Conservation (phyloP, 2,888 invertebrate species). For the Synergus gifuensis region DNA sequence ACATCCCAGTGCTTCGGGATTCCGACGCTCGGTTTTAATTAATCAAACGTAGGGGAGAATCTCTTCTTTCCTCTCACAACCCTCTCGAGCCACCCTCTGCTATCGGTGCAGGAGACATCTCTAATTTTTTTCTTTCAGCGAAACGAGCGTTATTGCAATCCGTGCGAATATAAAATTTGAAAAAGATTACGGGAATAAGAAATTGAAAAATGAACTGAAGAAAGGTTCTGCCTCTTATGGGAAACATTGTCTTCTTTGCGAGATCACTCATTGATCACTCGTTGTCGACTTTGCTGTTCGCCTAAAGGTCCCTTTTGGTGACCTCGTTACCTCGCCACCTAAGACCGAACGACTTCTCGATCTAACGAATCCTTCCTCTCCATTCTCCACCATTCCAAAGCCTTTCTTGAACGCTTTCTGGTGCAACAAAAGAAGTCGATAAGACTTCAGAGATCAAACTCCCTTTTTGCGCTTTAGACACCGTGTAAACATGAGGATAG, state of each 20-base stretch:
- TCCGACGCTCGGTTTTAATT: conserved; percentile 66
- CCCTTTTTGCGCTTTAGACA: conserved; percentile 19
- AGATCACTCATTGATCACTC: conserved; percentile 27
- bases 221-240: conserved; percentile 29
- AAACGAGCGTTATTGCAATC: background rate
- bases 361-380: conserved; percentile 35
- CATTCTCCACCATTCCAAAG: conserved; percentile 17
- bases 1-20: conserved; percentile 64
- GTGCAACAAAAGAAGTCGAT: conserved; percentile 35
- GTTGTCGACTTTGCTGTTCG: conserved; percentile 28
- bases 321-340: conserved; percentile 30
- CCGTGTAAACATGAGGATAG: conserved; percentile 25
- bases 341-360: conserved; percentile 28
- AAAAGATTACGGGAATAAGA: background rate
- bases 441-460: conserved; percentile 29
- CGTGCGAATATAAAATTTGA: background rate
- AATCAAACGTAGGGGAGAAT: conserved; percentile 61
- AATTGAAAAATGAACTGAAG: conserved; percentile 48
- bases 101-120: background rate
- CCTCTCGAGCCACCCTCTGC: conserved; percentile 17
- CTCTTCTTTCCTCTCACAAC: conserved; percentile 46
- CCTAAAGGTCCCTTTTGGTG: conserved; percentile 26
- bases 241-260: background rate
- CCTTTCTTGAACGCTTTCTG: conserved; percentile 35
- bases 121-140: conserved; percentile 9